Evolutionary conservation across 2,113 vertebrate genomes (phyloP).

Genomic region (Mungos mungo): DNA sequence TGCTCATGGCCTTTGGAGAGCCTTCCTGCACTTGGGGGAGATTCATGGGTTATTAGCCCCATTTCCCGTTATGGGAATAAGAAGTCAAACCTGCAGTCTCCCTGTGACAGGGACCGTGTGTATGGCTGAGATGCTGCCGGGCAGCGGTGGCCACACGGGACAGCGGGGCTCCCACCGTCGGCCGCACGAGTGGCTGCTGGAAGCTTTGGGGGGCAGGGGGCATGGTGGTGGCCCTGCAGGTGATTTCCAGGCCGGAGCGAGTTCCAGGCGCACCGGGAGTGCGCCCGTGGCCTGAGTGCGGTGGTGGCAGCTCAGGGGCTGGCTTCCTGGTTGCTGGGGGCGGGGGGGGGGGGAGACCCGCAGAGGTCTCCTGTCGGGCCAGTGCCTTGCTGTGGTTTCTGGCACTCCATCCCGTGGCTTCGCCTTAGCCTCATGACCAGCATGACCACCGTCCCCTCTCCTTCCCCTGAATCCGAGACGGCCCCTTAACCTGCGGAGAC

Average conservation of each 20-base stretch:
- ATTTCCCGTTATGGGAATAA: background rate
- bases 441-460: accelerated
- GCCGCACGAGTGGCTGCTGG: background rate
- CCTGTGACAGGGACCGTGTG: background rate
- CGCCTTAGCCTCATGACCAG: accelerated
- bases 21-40: background rate
- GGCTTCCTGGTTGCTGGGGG: too few relatives aligned
- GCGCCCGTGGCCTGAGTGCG: background rate
- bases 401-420: accelerated
- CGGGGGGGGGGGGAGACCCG: background rate
- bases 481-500: accelerated
- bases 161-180: background rate
- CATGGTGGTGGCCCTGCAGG: accelerated
- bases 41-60: background rate
- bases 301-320: background rate
- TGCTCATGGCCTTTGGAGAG: background rate
- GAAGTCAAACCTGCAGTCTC: background rate
- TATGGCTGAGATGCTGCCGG: background rate
- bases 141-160: accelerated
- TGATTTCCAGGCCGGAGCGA: background rate
- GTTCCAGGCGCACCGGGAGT: background rate
- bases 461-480: background rate
- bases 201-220: accelerated
- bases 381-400: background rate
- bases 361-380: accelerated